Evolutionary conservation across 2,888 invertebrate genomes (phyloP).

Genomic region (Amblyjoppa proteus): DNA sequence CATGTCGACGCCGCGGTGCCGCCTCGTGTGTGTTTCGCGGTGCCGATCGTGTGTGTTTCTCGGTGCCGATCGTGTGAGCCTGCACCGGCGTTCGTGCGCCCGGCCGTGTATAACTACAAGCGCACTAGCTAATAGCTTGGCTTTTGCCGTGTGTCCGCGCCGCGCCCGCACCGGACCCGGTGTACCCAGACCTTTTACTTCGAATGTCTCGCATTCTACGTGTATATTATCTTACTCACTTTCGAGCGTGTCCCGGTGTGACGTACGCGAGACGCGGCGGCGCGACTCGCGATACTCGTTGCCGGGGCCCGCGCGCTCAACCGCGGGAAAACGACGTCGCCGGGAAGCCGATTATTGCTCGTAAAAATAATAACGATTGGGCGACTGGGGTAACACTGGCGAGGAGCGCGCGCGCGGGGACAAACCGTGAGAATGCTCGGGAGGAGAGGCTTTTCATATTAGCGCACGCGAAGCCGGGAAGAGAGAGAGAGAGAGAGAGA

Average conservation of each 20-base stretch:
- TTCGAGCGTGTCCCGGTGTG: slow-evolving; percentile 75
- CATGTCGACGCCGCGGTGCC: neutral
- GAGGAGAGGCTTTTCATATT: neutral
- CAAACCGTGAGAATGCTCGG: neutral
- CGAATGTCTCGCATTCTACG: slow-evolving; percentile 79
- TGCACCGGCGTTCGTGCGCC: slow-evolving; percentile 13
- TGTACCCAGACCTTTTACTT: slow-evolving; percentile 76
- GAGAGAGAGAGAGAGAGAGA: neutral
- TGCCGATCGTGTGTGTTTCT: slow-evolving; percentile 21
- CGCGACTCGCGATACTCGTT: slow-evolving; percentile 59
- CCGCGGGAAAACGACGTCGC: slow-evolving; percentile 17
- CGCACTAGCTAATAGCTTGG: slow-evolving; percentile 64
- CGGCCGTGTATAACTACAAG: slow-evolving; percentile 15
- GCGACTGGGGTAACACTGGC: neutral
- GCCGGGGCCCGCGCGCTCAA: slow-evolving; percentile 23
- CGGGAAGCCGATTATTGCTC: slow-evolving; percentile 11
- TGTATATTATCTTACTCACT: slow-evolving; percentile 79
- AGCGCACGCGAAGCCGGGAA: neutral
- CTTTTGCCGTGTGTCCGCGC: slow-evolving; percentile 53
- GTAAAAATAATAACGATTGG: slow-evolving; percentile 40
- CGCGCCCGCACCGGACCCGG: slow-evolving; percentile 52
- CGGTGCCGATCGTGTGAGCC: slow-evolving; percentile 33
- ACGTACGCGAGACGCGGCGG: slow-evolving; percentile 65
- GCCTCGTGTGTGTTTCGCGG: neutral
- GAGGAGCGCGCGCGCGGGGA: neutral